Evolutionary conservation across 1,140 invertebrate genomes (phyloP).

Genomic region (Neodiprion lecontei): DNA sequence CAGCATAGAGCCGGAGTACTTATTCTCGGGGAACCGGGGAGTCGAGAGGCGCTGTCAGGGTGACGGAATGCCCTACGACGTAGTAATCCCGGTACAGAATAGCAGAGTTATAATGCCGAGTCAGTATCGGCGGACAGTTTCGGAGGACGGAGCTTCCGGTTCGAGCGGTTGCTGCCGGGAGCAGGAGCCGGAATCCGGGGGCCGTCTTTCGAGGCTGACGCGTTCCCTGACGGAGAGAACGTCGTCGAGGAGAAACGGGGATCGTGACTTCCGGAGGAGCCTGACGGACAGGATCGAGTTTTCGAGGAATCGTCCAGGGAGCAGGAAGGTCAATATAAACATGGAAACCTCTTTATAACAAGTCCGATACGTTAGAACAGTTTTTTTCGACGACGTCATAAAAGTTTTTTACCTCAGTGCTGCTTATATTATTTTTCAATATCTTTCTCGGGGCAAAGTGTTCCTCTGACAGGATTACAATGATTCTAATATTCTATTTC

Average conservation of each 20-base stretch:
- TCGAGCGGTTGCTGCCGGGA: neutral
- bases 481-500: neutral
- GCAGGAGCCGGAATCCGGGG: constrained; percentile 7
- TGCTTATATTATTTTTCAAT: neutral
- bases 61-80: neutral
- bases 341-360: constrained; percentile 58
- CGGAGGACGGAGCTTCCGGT: neutral
- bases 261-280: constrained; percentile 40
- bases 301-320: constrained; percentile 25
- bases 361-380: constrained; percentile 11
- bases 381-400: constrained; percentile 9
- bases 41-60: constrained; percentile 1
- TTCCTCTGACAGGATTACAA: no score
- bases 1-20: constrained; percentile 38
- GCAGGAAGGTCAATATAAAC: constrained; percentile 41
- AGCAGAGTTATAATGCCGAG: neutral
- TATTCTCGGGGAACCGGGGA: constrained; percentile 7
- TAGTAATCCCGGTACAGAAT: neutral
- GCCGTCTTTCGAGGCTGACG: constrained; percentile 31
- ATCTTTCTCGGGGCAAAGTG: neutral
- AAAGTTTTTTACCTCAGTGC: constrained; percentile 16
- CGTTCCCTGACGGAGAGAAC: constrained; percentile 49
- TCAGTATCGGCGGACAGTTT: neutral
- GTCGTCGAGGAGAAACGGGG: constrained; percentile 24
- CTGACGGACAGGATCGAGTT: constrained; percentile 41